Evolutionary conservation across 2,797 vertebrate genomes (phyloP), one percentile per base, ranked within the genome.

Genomic region (Labroides dimidiatus): DNA sequence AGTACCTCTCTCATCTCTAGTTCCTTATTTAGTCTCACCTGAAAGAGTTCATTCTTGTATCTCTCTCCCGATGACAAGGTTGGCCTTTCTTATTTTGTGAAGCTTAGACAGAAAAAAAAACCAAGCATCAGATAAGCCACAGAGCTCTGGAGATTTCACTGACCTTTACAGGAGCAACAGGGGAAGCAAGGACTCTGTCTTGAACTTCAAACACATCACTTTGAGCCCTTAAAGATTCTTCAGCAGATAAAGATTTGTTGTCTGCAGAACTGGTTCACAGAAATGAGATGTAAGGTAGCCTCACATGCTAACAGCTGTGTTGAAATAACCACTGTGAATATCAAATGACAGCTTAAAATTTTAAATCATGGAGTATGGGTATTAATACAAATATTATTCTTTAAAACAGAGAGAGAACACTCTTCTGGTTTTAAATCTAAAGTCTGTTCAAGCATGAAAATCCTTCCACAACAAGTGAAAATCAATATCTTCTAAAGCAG

Each of bases 141-240:
- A 62, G 51, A 81, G 75, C 78, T 79, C 64, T 20, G 41, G 73
- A 81, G 73, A 83, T 78, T 85, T 66, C 61, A 61, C 71, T 86
- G 88, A 91, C 88, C 88, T 90, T 90, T 91, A 67, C 50, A 64
- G 72, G 72, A 72, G 75, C 76, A 82, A 85, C 69, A 80, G 19
- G 64, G 69, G 62, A 74, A 68, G 45, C 33, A 67, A 65, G 50
- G 69, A 67, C 56, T 55, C 64, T 67, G 62, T 47, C 64, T 77
- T 78, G 42, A 80, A 76, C 77, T 80, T 82, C 51, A 75, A 77
- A 81, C 61, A 72, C 59, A 78, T 68, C 47, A 74, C 66, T 84
- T 75, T 72, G 44, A 66, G 70, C 72, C 65, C 44, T 48, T 49
- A 64, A 60, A 54, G 41, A 65, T 12, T 16, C 60, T 16, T 9